phyloP scores from a whole-genome alignment of 2,797 vertebrate genomes.

The Microctenopoma steveboyesi region DNA sequence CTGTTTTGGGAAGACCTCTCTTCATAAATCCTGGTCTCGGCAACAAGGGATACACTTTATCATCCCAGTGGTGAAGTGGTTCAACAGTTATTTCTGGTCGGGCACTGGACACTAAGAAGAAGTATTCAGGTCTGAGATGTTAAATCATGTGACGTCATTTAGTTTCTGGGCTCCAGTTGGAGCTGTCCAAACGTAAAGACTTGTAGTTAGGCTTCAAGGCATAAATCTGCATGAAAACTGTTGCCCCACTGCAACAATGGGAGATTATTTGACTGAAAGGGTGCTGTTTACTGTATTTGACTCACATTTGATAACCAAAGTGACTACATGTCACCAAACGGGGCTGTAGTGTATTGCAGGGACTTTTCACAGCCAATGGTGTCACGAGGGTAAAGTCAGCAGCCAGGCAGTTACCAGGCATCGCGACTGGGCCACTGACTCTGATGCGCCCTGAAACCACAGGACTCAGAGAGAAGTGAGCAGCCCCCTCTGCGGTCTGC shows the following conservation, averaged over 20 bases:
- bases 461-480: slow-evolving; percentile 63
- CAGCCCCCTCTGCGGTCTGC: slow-evolving; percentile 76
- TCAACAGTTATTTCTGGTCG: slow-evolving; percentile 65
- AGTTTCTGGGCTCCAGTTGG: slow-evolving; percentile 64
- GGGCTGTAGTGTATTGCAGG: slow-evolving; percentile 26
- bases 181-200: slow-evolving; percentile 60
- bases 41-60: slow-evolving; percentile 38
- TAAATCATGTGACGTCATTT: slow-evolving; percentile 69
- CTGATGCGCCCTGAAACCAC: slow-evolving; percentile 75
- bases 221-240: slow-evolving; percentile 18
- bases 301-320: slow-evolving; percentile 22
- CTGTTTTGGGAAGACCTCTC: slow-evolving; percentile 31
- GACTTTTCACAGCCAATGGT: slow-evolving; percentile 48
- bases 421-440: slow-evolving; percentile 38
- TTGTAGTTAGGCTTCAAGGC: slow-evolving; percentile 34
- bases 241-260: slow-evolving; percentile 50
- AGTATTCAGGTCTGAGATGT: slow-evolving; percentile 63
- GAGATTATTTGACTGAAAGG: slow-evolving; percentile 19
- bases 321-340: slow-evolving; percentile 37
- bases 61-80: slow-evolving; percentile 51
- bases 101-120: slow-evolving; percentile 55
- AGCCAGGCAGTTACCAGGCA: slow-evolving; percentile 54
- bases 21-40: slow-evolving; percentile 25
- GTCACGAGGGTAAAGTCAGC: slow-evolving; percentile 65
- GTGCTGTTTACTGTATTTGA: slow-evolving; percentile 17